phyloP scores from a whole-genome alignment of 2,113 vertebrate genomes.

The Miniopterus natalensis region DNA sequence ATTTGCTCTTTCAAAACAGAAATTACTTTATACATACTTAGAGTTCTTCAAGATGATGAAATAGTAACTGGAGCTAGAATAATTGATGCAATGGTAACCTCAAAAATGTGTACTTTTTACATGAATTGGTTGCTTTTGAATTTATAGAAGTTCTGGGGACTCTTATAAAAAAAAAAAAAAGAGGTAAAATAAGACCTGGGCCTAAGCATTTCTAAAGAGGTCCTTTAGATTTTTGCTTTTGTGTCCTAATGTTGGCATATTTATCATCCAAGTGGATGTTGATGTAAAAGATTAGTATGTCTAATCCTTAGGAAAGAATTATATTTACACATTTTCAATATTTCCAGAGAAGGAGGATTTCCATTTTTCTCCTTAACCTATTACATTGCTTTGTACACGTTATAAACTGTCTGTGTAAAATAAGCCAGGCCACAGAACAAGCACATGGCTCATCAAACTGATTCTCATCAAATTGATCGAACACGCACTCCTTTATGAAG shows the following conservation, averaged over 20 bases:
- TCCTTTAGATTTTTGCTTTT: not conserved
- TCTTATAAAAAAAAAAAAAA: not conserved
- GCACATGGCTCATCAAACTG: not conserved
- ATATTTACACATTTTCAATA: not conserved
- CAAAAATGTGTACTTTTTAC: not conserved
- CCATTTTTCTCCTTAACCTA: not conserved
- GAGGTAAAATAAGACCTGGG: not conserved
- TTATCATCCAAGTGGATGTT: not conserved
- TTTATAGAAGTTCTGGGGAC: not conserved
- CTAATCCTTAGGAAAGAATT: not conserved
- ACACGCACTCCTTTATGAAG: not conserved
- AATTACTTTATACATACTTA: not conserved
- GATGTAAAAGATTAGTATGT: not conserved
- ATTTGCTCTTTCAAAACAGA: not conserved
- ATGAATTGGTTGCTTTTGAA: not conserved
- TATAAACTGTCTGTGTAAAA: not conserved
- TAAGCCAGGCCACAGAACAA: not conserved
- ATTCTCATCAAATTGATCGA: not conserved
- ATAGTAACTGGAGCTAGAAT: not conserved
- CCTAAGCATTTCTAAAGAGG: not conserved
- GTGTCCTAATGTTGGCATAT: not conserved
- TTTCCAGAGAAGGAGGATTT: not conserved
- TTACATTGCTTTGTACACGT: not conserved
- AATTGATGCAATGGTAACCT: not conserved
- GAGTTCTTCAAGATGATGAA: slow-evolving; percentile 18